These are phyloP conservation scores for Ophthalmolycus amberensis DNA, from an alignment of 2,113 vertebrate genomes.

Conservation along the genomic window DNA sequence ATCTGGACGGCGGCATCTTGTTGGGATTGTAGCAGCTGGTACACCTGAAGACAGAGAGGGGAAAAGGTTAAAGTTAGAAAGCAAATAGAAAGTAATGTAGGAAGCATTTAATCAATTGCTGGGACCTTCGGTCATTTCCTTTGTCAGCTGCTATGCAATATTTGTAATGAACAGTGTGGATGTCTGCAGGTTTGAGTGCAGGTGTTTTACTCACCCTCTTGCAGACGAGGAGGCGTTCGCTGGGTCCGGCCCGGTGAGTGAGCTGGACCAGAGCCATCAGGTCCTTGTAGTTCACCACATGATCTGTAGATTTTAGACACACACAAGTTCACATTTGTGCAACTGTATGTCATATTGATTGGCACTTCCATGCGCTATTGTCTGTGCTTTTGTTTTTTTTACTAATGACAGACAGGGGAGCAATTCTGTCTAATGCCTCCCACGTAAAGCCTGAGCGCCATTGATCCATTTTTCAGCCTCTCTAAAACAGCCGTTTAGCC, in stretches of 20 bases:
- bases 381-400: not conserved
- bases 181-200: not conserved
- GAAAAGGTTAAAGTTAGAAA: constrained; percentile 28
- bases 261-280: constrained; percentile 93
- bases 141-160: constrained; percentile 2
- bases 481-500: not conserved
- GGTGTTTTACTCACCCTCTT: constrained; percentile 89
- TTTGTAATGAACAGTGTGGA: not conserved
- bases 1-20: constrained; percentile 92
- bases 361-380: not conserved
- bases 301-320: constrained; percentile 81
- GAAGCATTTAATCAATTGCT: constrained; percentile 9
- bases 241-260: constrained; percentile 87
- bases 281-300: constrained; percentile 93
- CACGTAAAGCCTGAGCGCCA: not conserved
- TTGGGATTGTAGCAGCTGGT: constrained; percentile 91
- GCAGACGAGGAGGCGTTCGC: constrained; percentile 90
- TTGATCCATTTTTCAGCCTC: not conserved
- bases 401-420: constrained; percentile 8
- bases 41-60: constrained; percentile 82
- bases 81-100: not conserved
- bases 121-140: constrained; percentile 15
- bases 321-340: constrained; percentile 7
- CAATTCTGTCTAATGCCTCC: not conserved
- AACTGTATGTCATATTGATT: not conserved